Evolutionary conservation across 2,888 invertebrate species (phyloP).

Genomic region (Stictocephala bisonia): DNA sequence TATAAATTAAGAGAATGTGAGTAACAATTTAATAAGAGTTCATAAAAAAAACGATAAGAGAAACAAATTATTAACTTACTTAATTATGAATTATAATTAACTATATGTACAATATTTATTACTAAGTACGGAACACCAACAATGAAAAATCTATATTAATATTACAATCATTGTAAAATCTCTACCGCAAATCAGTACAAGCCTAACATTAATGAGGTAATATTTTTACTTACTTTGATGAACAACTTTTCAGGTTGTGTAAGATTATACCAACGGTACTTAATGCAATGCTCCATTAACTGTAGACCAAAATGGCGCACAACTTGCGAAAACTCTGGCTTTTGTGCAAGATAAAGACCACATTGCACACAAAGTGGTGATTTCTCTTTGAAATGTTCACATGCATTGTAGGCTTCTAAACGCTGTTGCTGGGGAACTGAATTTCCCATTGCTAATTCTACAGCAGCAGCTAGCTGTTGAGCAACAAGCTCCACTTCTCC

Average conservation of each 20-base stretch:
- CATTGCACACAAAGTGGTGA: slow-evolving; percentile 91
- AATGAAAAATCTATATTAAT: too few species aligned
- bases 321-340: slow-evolving; percentile 78
- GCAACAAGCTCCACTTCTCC: slow-evolving; percentile 54
- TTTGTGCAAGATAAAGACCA: slow-evolving; percentile 82
- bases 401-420: slow-evolving; percentile 85
- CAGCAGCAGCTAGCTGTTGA: slow-evolving; percentile 74
- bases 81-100: too few species aligned
- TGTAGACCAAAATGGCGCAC: slow-evolving; percentile 93
- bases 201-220: too few species aligned
- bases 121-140: too few species aligned
- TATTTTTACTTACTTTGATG: slow-evolving; percentile 79
- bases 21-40: too few species aligned
- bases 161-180: too few species aligned
- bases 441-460: slow-evolving; percentile 86
- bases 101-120: too few species aligned
- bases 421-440: slow-evolving; percentile 79
- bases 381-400: slow-evolving; percentile 71
- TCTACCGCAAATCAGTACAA: too few species aligned
- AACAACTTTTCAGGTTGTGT: slow-evolving; percentile 88
- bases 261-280: slow-evolving; percentile 92
- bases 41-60: too few species aligned
- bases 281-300: slow-evolving; percentile 92
- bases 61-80: too few species aligned
- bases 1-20: too few species aligned